Evolutionary conservation across 2,797 vertebrate species (phyloP), one percentile per base, ranked within the genome.

Genomic region (Myiotriccus ornatus): DNA sequence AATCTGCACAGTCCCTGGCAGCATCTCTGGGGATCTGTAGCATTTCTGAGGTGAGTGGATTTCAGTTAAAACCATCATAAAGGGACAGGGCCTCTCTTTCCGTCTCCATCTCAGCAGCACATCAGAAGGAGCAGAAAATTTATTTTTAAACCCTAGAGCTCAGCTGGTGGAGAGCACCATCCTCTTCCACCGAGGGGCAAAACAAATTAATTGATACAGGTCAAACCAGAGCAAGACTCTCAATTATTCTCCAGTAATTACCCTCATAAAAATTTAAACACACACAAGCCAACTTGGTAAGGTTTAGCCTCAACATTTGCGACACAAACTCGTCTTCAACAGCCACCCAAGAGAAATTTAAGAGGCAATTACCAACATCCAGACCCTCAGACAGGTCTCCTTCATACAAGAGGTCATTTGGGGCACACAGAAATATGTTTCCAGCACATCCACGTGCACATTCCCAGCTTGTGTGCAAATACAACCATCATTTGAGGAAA

Each of bases 201-300:
- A 86, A 69, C 71, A 91, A 84, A 94, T 94, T 88, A 96, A 95
- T 96, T 95, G 95, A 86, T 77, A 41, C 65, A 65, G 89, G 94
- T 95, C 91, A 90, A 63, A 80, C 12, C 56, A 71, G 84, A 73
- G 64, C 77, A 94, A 90, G 90, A 59, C 30, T 89, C 62, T 88
- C 94, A 94, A 93, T 90, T 87, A 93, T 87, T 77, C 71, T 50
- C 14, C 47, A 22, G 78, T 94, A 95, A 96, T 96, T 95, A 95
- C 73, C 70, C 71, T 91, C 79, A 84, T 93, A 79, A 95, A 95
- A 95, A 69, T 90, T 94, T 92, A 87, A 94, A 88, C 64, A 85
- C 75, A 59, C 59, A 70, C 65, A 50, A 78, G 64, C n/a, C 69
- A 52, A 6, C 41, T 25, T 10, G 4, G 20, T 32, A 8, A 39